Conservation (phyloP, 2,113 vertebrate genomes). For the Petaurus breviceps region DNA sequence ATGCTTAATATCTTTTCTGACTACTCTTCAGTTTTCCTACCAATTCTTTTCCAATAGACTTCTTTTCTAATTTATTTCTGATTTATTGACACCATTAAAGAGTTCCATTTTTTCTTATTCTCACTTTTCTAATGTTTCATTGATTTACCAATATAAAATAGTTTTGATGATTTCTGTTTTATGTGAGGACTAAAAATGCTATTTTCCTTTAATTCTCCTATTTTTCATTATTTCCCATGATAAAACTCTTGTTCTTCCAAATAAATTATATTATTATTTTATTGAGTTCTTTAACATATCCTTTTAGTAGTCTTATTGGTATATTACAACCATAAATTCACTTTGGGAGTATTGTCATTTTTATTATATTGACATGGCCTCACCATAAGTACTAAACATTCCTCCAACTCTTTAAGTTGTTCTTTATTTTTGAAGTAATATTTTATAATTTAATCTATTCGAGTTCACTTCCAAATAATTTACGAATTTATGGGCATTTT, state of each 20-base stretch:
- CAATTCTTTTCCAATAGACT: not conserved
- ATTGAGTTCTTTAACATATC: not conserved
- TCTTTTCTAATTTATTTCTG: not conserved
- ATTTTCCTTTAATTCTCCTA: not conserved
- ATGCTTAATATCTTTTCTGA: not conserved
- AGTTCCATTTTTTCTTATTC: not conserved
- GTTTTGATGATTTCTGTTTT: not conserved
- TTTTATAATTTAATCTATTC: not conserved
- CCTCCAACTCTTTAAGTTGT: not conserved
- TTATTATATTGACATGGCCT: not conserved
- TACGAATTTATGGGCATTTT: no score
- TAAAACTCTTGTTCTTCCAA: not conserved
- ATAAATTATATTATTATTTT: not conserved
- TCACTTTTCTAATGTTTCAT: not conserved
- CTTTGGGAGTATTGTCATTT: not conserved
- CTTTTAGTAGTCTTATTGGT: not conserved
- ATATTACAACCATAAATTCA: not conserved
- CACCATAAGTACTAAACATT: not conserved
- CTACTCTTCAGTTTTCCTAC: not conserved
- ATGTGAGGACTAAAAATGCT: not conserved
- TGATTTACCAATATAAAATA: not conserved
- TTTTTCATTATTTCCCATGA: not conserved
- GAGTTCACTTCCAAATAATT: no score
- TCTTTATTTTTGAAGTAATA: not conserved
- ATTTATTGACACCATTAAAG: not conserved